A percentile compares a stretch with the other conserved stretches of the same genome.
These are phyloP conservation scores for Tiliacea aurago DNA, from an alignment of 2,888 invertebrate species.

Conservation along the genomic window DNA sequence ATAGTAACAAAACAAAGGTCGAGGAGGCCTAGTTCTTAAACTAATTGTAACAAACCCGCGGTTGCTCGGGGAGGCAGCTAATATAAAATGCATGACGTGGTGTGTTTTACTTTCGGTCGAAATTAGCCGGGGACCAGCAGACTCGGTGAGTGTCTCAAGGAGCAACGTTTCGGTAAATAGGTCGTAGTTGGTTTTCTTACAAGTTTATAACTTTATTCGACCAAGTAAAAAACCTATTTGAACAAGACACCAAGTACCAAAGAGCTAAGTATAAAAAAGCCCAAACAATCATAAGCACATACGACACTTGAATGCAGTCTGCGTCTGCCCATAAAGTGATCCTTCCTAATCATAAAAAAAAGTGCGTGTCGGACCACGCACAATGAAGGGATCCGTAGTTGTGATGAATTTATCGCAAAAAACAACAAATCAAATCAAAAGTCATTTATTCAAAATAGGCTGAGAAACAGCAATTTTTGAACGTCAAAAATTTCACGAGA, in stretches of 20 bases:
- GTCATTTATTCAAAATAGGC: no score
- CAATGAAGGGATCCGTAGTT: no score
- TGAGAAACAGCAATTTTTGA: no score
- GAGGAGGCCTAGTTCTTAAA: not conserved
- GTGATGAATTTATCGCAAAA: no score
- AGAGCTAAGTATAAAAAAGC: not conserved
- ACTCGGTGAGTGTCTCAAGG: not conserved
- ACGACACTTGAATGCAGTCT: conserved; percentile 11
- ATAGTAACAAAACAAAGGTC: conserved; percentile 21
- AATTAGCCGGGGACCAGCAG: not conserved
- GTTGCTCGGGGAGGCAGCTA: not conserved
- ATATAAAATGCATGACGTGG: not conserved
- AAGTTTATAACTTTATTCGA: not conserved
- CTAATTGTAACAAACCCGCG: not conserved
- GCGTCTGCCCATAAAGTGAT: no score
- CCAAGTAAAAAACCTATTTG: not conserved
- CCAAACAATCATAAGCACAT: not conserved
- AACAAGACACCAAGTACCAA: not conserved
- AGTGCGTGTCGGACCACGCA: no score
- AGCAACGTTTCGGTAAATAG: not conserved
- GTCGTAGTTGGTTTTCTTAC: not conserved
- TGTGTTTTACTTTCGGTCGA: conserved; percentile 1
- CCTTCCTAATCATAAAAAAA: no score
- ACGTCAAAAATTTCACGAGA: no score
- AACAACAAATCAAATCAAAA: no score